A percentile compares a stretch with the other conserved stretches of the same genome.
phyloP scores from a whole-genome alignment of 2,113 vertebrate species.

The Sminthopsis crassicaudata region DNA sequence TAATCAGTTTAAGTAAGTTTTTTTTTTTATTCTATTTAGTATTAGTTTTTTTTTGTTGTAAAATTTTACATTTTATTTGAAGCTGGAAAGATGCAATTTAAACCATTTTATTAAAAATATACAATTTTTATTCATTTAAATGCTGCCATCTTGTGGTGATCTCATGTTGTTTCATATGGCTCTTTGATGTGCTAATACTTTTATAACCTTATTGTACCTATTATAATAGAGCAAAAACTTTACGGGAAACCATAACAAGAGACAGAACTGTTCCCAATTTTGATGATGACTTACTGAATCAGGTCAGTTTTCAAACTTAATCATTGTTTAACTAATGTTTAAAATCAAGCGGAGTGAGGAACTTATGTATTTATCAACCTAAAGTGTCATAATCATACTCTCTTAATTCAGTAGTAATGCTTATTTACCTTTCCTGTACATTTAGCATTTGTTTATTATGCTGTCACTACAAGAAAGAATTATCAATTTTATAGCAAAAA shows the following conservation, averaged over 20 bases:
- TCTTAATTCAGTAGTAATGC: constrained; percentile 18
- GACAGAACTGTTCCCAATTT: constrained; percentile 87
- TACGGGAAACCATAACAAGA: constrained; percentile 86
- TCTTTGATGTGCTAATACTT: not conserved
- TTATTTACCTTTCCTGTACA: not conserved
- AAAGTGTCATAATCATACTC: not conserved
- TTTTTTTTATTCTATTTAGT: constrained; percentile 20
- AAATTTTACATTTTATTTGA: not conserved
- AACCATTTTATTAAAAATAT: not conserved
- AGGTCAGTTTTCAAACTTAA: constrained; percentile 82
- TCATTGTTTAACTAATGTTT: not conserved
- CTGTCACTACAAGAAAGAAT: not conserved
- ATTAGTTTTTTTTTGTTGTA: not conserved
- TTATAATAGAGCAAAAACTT: constrained; percentile 81
- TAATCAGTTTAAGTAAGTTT: constrained; percentile 84
- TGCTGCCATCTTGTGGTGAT: constrained; percentile 74
- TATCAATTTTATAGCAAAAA: not conserved
- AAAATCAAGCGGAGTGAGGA: not conserved
- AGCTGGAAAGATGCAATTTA: not conserved
- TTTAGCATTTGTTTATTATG: not conserved
- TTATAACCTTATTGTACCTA: constrained; percentile 38
- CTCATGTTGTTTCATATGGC: not conserved
- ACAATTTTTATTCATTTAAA: not conserved
- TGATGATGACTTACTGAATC: constrained; percentile 81
- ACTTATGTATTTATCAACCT: not conserved